A percentile compares a stretch with the other conserved stretches of the same genome.
These are phyloP conservation scores for Drosophila anceps DNA, from an alignment of 2,888 invertebrate genomes.

Conservation along the genomic window DNA sequence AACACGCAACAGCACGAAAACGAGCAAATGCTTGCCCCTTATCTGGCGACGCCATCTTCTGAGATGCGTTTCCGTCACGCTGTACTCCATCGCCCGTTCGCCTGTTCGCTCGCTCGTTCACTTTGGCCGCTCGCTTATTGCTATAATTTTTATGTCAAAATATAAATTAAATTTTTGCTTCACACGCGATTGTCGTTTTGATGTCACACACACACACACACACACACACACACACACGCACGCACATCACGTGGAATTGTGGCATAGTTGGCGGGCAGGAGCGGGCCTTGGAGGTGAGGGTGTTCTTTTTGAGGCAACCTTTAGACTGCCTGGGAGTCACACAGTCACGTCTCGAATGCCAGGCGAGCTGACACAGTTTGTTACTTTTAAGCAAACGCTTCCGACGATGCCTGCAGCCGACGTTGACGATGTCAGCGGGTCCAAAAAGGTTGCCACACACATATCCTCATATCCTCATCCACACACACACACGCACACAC, in stretches of 20 bases:
- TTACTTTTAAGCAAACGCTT: slow-evolving; percentile 75
- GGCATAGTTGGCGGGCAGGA: not conserved
- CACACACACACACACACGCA: slow-evolving; percentile 36
- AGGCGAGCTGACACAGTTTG: slow-evolving; percentile 81
- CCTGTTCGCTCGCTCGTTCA: not conserved
- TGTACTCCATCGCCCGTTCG: slow-evolving; percentile 13
- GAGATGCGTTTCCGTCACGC: slow-evolving; percentile 64
- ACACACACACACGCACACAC: slow-evolving; percentile 16
- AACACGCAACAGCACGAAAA: slow-evolving; percentile 64
- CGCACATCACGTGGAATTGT: slow-evolving; percentile 19
- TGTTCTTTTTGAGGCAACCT: slow-evolving; percentile 29
- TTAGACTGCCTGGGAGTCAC: slow-evolving; percentile 60
- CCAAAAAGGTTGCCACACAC: slow-evolving; percentile 55
- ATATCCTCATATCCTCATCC: slow-evolving; percentile 4
- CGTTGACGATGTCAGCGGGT: slow-evolving; percentile 64
- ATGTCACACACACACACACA: slow-evolving; percentile 72
- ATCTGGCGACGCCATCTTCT: slow-evolving; percentile 60
- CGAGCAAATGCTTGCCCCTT: slow-evolving; percentile 48
- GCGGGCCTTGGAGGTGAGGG: not conserved
- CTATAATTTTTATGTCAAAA: slow-evolving; percentile 82
- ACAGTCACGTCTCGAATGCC: slow-evolving; percentile 81
- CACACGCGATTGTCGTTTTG: slow-evolving; percentile 82
- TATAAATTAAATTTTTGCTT: slow-evolving; percentile 81
- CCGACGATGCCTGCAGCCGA: slow-evolving; percentile 65
- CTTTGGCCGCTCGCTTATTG: slow-evolving; percentile 65